phyloP scores from a whole-genome alignment of 2,797 vertebrate species.

The Enoplosus armatus region DNA sequence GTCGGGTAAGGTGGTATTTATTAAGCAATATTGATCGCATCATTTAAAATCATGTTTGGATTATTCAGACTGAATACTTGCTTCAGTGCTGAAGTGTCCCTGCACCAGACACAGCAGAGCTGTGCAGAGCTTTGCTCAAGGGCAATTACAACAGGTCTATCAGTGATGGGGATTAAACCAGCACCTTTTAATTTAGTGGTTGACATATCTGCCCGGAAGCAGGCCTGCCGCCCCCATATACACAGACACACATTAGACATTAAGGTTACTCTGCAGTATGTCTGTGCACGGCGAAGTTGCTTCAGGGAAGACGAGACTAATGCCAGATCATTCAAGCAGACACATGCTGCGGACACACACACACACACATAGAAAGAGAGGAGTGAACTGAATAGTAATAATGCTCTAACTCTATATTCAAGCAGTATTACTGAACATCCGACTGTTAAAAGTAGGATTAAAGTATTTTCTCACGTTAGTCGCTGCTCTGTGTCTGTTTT shows the following conservation, averaged over 20 bases:
- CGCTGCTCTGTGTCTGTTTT: neutral
- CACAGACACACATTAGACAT: conserved; percentile 34
- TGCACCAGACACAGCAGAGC: neutral
- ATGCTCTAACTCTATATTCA: conserved; percentile 4
- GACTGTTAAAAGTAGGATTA: conserved; percentile 2
- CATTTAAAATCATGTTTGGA: neutral
- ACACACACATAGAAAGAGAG: conserved; percentile 9
- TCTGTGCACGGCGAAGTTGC: conserved; percentile 25
- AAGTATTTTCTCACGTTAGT: neutral
- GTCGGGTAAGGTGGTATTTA: neutral
- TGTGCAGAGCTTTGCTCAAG: conserved; percentile 28
- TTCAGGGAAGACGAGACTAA: conserved; percentile 47
- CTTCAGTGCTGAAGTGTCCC: neutral
- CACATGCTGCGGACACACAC: conserved; percentile 33
- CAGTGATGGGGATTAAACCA: conserved; percentile 43
- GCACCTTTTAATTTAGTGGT: conserved; percentile 36
- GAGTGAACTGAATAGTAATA: conserved; percentile 10
- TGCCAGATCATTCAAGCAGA: conserved; percentile 46
- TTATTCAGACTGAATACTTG: neutral
- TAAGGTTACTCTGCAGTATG: conserved; percentile 15
- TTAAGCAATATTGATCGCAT: neutral
- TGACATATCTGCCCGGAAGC: neutral
- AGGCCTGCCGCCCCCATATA: conserved; percentile 16
- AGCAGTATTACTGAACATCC: conserved; percentile 5
- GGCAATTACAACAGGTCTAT: conserved; percentile 15